These are phyloP conservation scores for Kryptopterus vitreolus DNA, from an alignment of 2,797 vertebrate species.

Conservation along the genomic window DNA sequence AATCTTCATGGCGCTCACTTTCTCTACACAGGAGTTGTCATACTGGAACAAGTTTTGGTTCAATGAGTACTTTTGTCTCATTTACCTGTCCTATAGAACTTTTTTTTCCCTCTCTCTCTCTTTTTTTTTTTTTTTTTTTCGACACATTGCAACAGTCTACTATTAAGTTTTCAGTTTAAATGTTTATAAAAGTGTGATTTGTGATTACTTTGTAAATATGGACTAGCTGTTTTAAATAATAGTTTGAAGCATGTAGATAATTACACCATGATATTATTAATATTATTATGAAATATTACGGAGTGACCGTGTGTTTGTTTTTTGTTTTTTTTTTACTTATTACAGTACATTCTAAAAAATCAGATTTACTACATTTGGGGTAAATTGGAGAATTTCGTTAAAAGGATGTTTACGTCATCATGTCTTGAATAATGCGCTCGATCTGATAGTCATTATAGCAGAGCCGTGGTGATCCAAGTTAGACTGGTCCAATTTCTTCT, in stretches of 20 bases:
- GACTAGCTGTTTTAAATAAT: neutral
- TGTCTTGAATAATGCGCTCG: neutral
- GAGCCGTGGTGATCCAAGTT: neutral
- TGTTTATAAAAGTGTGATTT: neutral
- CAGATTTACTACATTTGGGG: neutral
- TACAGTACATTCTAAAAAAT: neutral
- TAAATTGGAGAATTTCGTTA: neutral
- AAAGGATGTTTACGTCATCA: neutral
- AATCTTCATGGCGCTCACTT: too few relatives aligned
- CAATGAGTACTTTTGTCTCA: too few relatives aligned
- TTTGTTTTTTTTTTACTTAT: neutral
- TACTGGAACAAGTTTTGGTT: too few relatives aligned
- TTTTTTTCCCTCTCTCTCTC: too few relatives aligned
- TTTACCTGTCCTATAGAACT: too few relatives aligned
- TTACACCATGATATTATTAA: neutral
- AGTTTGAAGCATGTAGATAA: neutral
- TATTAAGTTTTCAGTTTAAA: too few relatives aligned
- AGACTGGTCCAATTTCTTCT: neutral
- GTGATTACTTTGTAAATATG: neutral
- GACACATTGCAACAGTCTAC: too few relatives aligned
- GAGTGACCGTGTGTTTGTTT: too few relatives aligned
- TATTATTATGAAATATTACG: neutral
- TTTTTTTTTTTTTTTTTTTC: too few relatives aligned
- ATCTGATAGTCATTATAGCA: neutral
- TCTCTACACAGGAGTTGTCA: too few relatives aligned